Evolutionary conservation across 2,797 vertebrate species (phyloP), one percentile per base, ranked within the genome.

Genomic region (Coilia nasus): DNA sequence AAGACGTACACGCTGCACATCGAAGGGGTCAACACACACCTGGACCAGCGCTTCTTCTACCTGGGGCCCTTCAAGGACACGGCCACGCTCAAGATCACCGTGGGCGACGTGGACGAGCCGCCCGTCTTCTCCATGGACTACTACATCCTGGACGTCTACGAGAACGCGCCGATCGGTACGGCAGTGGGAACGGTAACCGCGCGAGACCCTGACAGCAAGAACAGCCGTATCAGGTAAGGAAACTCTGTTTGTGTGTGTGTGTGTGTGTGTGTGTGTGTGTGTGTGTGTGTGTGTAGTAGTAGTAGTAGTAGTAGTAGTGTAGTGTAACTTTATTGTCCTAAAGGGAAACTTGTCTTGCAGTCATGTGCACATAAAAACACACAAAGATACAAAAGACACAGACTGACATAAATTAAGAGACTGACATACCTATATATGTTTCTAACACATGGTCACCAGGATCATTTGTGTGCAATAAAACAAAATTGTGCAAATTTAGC

Each of bases 31-130:
- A 99, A 99, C 78, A 98, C 97, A n/a, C 97, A 99, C 11, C 90
- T 97, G 86, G 98, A 99, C 89, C 96, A 97, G 85, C 97, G 97
- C 14, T 99, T 97, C 88, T 97, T 97, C 0, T 97, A 98, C 88
- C 92, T 99, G 88, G 98, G 98, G 35, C 96, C 98, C 0, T 99
- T 99, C 93, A 99, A 97, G 93, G 98, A 99, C 87, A 95, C 96
- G 0, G 96, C 98, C 1, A 96, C 96, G 87, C 85, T 99, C 83
- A 99, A 98, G 92, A 96, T 99, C 91, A 97, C 97, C 1, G 97
- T 99, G 0, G 98, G 98, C 0, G 98, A 99, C 12, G 98, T 98
- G 87, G 96, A 99, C 23, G 98, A 99, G 85, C 95, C 98, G 0
- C 98, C 98, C 0, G 93, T 98, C n/a, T 99, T 99, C 90, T 96